Evolutionary conservation across 2,888 invertebrate species (phyloP).

Genomic region (Hemithea aestivaria): DNA sequence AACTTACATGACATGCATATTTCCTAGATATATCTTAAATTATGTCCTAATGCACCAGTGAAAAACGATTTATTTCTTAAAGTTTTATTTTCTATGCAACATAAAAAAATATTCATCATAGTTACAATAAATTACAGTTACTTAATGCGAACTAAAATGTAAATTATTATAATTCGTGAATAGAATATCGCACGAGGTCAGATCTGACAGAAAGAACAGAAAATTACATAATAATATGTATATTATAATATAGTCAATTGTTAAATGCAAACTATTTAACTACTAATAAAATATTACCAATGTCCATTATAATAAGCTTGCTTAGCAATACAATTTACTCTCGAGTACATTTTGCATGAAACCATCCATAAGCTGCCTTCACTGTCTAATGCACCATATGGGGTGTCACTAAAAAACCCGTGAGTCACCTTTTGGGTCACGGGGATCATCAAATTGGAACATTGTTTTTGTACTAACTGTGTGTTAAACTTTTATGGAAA

Average conservation of each 20-base stretch:
- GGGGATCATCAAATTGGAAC: no score
- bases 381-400: no score
- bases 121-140: slow-evolving; percentile 78
- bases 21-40: no score
- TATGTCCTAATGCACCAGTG: no score
- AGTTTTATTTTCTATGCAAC: slow-evolving; percentile 79
- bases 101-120: slow-evolving; percentile 80
- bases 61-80: slow-evolving; percentile 66
- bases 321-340: slow-evolving; percentile 43
- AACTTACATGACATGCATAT: no score
- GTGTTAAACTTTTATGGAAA: no score
- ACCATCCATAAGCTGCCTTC: neutral
- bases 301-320: slow-evolving; percentile 49
- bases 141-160: slow-evolving; percentile 73
- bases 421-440: no score
- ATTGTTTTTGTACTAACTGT: no score
- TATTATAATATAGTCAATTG: no score
- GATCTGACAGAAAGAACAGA: slow-evolving; percentile 38
- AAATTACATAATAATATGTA: no score
- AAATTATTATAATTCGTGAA: slow-evolving; percentile 67
- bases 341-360: slow-evolving; percentile 18
- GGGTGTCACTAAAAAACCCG: no score
- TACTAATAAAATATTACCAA: slow-evolving; percentile 49
- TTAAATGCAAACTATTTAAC: slow-evolving; percentile 57
- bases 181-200: slow-evolving; percentile 50